Evolutionary conservation across 2,888 invertebrate genomes (phyloP).

Genomic region (Cepaea hortensis): DNA sequence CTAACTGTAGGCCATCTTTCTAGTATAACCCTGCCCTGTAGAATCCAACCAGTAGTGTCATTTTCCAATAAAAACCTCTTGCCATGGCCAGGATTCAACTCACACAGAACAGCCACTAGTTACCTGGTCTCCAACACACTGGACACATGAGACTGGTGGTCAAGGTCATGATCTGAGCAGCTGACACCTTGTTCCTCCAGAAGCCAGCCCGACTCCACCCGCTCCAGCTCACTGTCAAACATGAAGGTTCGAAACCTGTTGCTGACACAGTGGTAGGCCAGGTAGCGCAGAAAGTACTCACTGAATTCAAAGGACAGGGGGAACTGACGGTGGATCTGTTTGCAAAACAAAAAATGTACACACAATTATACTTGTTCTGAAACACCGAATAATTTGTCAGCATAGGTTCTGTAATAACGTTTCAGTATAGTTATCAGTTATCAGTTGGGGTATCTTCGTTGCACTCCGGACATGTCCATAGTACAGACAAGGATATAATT

Average conservation of each 20-base stretch:
- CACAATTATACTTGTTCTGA: no score
- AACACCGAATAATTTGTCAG: no score
- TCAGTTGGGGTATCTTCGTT: no score
- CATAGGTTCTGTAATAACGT: no score
- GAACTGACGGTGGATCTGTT: conserved; percentile 93
- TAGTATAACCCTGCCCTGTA: no score
- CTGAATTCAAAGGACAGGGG: conserved; percentile 98
- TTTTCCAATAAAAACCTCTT: no score
- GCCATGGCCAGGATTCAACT: no score
- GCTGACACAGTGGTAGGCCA: conserved; percentile 97
- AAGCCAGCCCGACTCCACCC: conserved; percentile 78
- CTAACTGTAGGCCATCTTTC: no score
- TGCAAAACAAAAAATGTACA: neutral
- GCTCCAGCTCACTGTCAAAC: conserved; percentile 93
- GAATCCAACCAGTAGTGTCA: no score
- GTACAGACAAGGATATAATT: no score
- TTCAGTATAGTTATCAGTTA: no score
- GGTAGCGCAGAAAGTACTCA: conserved; percentile 93
- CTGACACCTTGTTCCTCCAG: conserved; percentile 64
- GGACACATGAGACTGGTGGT: conserved; percentile 3
- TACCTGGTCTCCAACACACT: conserved; percentile 30
- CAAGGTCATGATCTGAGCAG: neutral
- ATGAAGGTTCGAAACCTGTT: conserved; percentile 97
- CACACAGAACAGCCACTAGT: neutral
- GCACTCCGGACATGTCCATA: no score